These are phyloP conservation scores for Stegana nigrithorax DNA, from an alignment of 2,888 invertebrate genomes.

Conservation along the genomic window DNA sequence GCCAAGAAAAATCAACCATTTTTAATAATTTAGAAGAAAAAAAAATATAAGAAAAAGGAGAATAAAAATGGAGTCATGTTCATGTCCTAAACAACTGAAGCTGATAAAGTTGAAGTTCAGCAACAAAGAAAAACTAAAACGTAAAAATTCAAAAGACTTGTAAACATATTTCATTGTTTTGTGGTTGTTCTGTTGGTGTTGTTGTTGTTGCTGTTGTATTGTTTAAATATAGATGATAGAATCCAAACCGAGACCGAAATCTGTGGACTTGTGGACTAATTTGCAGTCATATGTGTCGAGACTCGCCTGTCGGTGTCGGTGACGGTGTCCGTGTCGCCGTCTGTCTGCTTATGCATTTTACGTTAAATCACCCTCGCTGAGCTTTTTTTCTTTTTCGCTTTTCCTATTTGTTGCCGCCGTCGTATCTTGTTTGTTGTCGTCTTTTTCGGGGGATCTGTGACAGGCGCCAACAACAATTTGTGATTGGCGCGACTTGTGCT, in stretches of 20 bases:
- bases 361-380: too few relatives aligned
- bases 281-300: background rate
- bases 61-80: too few relatives aligned
- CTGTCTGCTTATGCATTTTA: too few relatives aligned
- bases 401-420: background rate
- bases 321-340: too few relatives aligned
- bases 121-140: background rate
- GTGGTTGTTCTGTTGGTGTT: too few relatives aligned
- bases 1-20: too few relatives aligned
- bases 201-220: background rate
- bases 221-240: background rate
- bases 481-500: constrained; percentile 5
- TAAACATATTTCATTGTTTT: too few relatives aligned
- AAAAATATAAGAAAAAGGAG: too few relatives aligned
- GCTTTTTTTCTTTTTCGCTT: too few relatives aligned
- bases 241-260: background rate
- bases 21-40: too few relatives aligned
- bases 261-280: background rate
- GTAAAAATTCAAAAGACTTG: background rate
- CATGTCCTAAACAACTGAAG: background rate
- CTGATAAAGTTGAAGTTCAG: background rate
- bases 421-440: background rate
- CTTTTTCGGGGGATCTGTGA: background rate
- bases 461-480: constrained; percentile 7
- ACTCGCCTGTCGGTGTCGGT: too few relatives aligned